Conservation (phyloP, 2,113 vertebrate species). For the Bungarus multicinctus region DNA sequence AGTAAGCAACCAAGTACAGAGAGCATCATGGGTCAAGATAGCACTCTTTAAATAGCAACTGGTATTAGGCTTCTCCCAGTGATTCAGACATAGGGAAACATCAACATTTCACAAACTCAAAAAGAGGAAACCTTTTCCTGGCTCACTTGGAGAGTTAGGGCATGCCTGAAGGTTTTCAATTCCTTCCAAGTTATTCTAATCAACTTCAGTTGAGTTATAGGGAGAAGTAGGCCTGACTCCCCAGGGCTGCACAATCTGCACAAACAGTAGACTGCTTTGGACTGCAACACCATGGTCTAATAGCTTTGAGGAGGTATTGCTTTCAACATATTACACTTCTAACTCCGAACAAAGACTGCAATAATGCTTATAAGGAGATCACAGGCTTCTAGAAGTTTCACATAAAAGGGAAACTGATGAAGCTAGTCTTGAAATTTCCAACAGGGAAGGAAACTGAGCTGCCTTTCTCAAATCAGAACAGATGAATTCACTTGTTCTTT, state of each 20-base stretch:
- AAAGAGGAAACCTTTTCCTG: neutral
- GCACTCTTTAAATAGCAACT: neutral
- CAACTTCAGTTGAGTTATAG: neutral
- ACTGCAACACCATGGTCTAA: neutral
- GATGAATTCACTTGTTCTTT: conserved; percentile 12
- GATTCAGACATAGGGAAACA: neutral
- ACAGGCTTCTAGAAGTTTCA: neutral
- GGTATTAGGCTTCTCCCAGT: neutral
- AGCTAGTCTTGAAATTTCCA: neutral
- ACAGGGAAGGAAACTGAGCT: neutral
- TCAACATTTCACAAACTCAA: neutral
- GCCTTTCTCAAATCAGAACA: conserved; percentile 14
- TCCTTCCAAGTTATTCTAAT: neutral
- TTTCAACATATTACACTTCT: neutral
- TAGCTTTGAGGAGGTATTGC: neutral
- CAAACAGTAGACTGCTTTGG: neutral
- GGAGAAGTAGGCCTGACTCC: neutral
- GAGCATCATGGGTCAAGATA: neutral
- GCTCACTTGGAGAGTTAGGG: neutral
- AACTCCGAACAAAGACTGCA: neutral
- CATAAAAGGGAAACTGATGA: neutral
- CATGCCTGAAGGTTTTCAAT: neutral
- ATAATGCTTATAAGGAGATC: neutral
- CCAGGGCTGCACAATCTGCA: neutral
- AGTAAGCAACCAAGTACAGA: neutral